Percentiles rank a stretch among this genome's conserved stretches.
Evolutionary conservation across 2,888 invertebrate genomes (phyloP).

Genomic region (Epinotia bilunana): DNA sequence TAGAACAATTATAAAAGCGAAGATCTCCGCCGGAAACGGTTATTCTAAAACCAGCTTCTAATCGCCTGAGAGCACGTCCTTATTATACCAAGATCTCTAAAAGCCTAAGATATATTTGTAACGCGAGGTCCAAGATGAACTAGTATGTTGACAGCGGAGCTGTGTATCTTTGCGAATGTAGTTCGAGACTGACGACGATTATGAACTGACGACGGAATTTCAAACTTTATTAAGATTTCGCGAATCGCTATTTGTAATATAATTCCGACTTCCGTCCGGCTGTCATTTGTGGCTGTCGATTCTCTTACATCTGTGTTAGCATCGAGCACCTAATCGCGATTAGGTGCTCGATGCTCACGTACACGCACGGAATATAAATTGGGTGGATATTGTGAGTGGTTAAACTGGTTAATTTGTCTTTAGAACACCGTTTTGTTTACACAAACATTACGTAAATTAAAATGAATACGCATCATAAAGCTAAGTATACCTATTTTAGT

Average conservation of each 20-base stretch:
- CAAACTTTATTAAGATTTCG: slow-evolving; percentile 18
- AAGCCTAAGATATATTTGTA: background rate
- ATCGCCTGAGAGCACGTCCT: background rate
- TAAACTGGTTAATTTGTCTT: background rate
- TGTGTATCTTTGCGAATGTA: background rate
- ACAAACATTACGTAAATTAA: too few species aligned
- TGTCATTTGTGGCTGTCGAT: slow-evolving; percentile 18
- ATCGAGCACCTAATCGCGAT: too few species aligned
- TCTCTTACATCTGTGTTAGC: too few species aligned
- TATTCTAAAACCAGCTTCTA: background rate
- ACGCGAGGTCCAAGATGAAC: too few species aligned
- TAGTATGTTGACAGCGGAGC: background rate
- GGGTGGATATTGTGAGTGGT: background rate
- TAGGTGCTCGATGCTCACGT: background rate
- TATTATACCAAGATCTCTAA: background rate
- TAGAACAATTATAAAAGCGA: background rate
- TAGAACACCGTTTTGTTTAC: too few species aligned
- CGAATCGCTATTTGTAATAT: slow-evolving; percentile 19
- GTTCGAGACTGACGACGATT: background rate
- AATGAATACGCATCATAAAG: too few species aligned
- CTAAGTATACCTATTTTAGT: too few species aligned
- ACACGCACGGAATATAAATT: slow-evolving; percentile 6
- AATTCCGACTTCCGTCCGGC: slow-evolving; percentile 19
- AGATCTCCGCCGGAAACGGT: background rate
- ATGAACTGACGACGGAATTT: slow-evolving; percentile 11